Evolutionary conservation across 2,797 vertebrate species (phyloP).

Genomic region (Sebastes nivosus): DNA sequence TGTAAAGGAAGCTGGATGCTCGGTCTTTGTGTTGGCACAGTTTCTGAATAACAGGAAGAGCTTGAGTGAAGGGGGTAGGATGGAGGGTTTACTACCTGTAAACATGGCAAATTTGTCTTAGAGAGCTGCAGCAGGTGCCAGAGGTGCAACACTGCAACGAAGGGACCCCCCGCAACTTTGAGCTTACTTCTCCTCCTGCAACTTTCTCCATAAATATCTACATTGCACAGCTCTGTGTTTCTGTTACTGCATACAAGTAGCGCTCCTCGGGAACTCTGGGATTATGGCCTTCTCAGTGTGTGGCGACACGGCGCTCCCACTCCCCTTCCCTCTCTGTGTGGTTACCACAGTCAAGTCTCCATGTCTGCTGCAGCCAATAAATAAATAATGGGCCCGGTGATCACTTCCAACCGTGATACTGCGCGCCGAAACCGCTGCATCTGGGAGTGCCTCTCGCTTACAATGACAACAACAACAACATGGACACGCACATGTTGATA

Average conservation of each 20-base stretch:
- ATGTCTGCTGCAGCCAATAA: conserved; percentile 82
- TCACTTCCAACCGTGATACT: conserved; percentile 78
- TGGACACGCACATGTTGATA: conserved; percentile 20
- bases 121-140: conserved; percentile 40
- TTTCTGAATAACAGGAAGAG: conserved; percentile 74
- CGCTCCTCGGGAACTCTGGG: conserved; percentile 35
- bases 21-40: conserved; percentile 54
- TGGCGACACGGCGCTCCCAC: conserved; percentile 53
- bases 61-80: conserved; percentile 10
- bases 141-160: not conserved
- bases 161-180: not conserved
- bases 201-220: conserved; percentile 11
- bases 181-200: not conserved
- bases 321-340: conserved; percentile 65
- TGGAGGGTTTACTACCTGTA: conserved; percentile 45
- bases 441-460: conserved; percentile 75
- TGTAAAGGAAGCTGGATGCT: conserved; percentile 39
- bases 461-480: conserved; percentile 72
- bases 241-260: conserved; percentile 15
- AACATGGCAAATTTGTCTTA: conserved; percentile 25
- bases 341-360: conserved; percentile 77
- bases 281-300: conserved; percentile 50
- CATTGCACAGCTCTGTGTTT: not conserved
- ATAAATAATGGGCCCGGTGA: conserved; percentile 82
- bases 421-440: conserved; percentile 73